Percentiles rank a stretch among this genome's conserved stretches.
phyloP scores from a whole-genome alignment of 1,140 invertebrate species.

The Laupala kohalensis region DNA sequence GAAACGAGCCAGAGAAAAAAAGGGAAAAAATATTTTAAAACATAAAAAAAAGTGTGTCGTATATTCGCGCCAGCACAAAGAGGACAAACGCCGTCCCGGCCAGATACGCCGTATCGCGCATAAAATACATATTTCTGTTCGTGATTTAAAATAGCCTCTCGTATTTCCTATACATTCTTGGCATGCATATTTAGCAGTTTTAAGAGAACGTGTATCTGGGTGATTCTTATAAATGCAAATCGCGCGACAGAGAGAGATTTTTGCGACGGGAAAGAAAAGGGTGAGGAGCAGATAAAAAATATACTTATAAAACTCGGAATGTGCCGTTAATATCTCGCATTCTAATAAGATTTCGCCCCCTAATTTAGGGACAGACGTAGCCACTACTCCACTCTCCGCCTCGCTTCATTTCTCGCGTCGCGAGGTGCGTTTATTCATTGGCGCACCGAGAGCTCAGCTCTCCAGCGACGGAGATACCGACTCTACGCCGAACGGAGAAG shows the following conservation, averaged over 20 bases:
- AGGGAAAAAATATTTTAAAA: too few relatives aligned
- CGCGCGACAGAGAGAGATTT: neutral
- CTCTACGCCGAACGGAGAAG: neutral
- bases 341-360: neutral
- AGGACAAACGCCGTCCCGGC: neutral
- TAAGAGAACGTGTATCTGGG: neutral
- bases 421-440: neutral
- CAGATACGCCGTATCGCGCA: neutral
- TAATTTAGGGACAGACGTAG: neutral
- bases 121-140: neutral
- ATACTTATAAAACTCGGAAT: neutral
- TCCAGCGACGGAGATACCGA: neutral
- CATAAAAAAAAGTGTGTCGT: too few relatives aligned
- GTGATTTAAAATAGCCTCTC: neutral
- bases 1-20: too few relatives aligned
- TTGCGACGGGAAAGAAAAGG: neutral
- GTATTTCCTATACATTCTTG: neutral
- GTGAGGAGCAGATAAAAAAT: neutral
- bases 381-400: too few relatives aligned
- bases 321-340: neutral
- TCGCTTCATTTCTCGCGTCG: neutral
- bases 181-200: neutral
- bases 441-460: neutral
- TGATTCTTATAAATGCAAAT: neutral
- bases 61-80: neutral